A percentile compares a stretch with the other conserved stretches of the same genome.
Conservation (phyloP, 2,113 vertebrate genomes). For the Mus pahari region DNA sequence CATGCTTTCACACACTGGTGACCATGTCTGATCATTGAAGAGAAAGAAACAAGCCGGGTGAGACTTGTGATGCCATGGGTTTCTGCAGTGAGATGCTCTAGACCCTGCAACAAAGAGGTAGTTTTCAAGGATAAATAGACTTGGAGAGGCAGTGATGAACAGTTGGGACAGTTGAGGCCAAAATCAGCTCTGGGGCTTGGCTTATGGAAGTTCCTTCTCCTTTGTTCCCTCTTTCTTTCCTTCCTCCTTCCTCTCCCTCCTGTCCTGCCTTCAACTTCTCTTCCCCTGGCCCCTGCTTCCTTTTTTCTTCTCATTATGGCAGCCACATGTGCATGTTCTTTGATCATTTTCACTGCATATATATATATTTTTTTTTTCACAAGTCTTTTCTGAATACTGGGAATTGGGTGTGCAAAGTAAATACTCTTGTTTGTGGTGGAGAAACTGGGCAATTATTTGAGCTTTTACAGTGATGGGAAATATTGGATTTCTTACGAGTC, state of each 20-base stretch:
- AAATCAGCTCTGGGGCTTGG: neutral
- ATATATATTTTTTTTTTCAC: neutral
- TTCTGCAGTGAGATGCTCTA: neutral
- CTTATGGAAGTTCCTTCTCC: neutral
- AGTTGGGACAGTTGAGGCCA: neutral
- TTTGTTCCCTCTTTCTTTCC: neutral
- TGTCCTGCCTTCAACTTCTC: neutral
- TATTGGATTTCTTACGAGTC: neutral
- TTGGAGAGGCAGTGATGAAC: neutral
- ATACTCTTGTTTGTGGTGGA: neutral
- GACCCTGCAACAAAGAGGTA: neutral
- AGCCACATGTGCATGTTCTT: neutral
- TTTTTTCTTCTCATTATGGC: neutral
- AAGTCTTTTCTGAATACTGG: neutral
- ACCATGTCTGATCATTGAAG: neutral
- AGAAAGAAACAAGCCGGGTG: neutral
- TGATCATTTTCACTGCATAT: neutral
- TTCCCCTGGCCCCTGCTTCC: neutral
- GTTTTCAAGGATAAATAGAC: neutral
- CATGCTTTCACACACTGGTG: neutral
- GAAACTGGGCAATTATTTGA: neutral
- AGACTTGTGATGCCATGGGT: neutral
- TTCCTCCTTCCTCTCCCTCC: neutral
- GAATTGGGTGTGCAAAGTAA: neutral
- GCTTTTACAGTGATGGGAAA: neutral